Conservation (phyloP, 2,113 vertebrate species). For the Notothenia coriiceps region DNA sequence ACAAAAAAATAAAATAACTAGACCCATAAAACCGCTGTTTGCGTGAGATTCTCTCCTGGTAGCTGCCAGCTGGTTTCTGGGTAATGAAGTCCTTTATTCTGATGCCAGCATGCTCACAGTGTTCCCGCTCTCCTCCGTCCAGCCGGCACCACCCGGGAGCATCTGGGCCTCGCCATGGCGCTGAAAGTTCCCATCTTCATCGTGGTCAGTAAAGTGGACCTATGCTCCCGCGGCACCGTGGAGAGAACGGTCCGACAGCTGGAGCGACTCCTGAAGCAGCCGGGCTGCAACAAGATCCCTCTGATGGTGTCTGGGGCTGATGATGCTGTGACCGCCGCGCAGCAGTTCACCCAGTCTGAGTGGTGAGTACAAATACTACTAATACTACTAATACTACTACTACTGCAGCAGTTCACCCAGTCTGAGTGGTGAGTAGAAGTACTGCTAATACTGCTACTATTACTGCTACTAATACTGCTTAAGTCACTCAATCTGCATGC, state of each 20-base stretch:
- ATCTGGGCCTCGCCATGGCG: slow-evolving; percentile 95
- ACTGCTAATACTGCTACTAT: too few species aligned
- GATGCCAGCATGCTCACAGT: neutral
- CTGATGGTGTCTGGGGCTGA: slow-evolving; percentile 89
- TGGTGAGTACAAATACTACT: slow-evolving; percentile 80
- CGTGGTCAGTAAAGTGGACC: slow-evolving; percentile 95
- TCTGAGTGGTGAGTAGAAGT: too few species aligned
- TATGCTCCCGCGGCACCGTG: slow-evolving; percentile 90
- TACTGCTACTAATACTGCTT: neutral
- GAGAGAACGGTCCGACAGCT: slow-evolving; percentile 95
- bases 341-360: slow-evolving; percentile 93
- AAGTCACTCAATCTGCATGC: too few species aligned
- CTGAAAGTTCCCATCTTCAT: slow-evolving; percentile 98
- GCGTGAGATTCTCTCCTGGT: neutral
- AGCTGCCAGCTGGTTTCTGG: slow-evolving; percentile 15
- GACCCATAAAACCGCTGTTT: neutral
- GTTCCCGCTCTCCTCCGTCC: slow-evolving; percentile 36
- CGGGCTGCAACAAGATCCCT: slow-evolving; percentile 96
- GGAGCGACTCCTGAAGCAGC: slow-evolving; percentile 93
- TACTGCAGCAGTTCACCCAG: too few species aligned
- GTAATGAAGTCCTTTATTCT: slow-evolving; percentile 14
- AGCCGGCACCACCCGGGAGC: slow-evolving; percentile 95
- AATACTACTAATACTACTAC: neutral
- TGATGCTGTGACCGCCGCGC: slow-evolving; percentile 95
- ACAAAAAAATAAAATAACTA: too few species aligned